A percentile compares a stretch with the other conserved stretches of the same genome.
phyloP scores from a whole-genome alignment of 2,888 invertebrate genomes.

The Drosophila falleni region DNA sequence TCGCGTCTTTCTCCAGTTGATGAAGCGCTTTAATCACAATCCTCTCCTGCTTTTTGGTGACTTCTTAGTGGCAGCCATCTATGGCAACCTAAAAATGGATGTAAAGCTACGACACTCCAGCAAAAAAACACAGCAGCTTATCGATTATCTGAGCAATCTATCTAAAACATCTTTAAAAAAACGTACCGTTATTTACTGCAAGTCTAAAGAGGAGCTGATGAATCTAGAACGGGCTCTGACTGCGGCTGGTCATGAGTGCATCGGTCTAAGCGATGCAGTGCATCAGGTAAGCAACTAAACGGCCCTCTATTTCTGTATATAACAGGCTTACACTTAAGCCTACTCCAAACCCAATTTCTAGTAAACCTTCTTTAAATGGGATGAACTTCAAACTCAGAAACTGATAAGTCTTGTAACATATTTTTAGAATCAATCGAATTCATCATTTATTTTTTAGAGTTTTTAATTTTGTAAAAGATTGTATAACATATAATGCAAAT shows the following conservation, averaged over 20 bases:
- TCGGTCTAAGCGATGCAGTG: not conserved
- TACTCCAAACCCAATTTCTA: not conserved
- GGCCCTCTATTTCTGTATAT: not conserved
- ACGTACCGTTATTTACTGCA: constrained; percentile 57
- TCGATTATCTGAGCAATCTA: constrained; percentile 33
- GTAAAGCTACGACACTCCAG: not conserved
- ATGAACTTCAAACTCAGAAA: too few species aligned
- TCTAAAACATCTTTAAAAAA: not conserved
- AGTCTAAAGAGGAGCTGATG: constrained; percentile 29
- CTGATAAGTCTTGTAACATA: too few species aligned
- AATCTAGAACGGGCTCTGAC: constrained; percentile 4
- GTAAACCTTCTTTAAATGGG: not conserved
- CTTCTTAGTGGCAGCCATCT: constrained; percentile 61
- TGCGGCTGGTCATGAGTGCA: constrained; percentile 1
- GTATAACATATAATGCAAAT: too few species aligned
- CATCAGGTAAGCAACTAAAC: constrained; percentile 12
- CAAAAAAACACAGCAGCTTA: constrained; percentile 34
- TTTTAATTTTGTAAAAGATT: too few species aligned
- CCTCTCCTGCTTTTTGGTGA: constrained; percentile 63
- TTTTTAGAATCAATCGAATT: too few species aligned
- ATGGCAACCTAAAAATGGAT: constrained; percentile 49
- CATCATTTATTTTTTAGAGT: too few species aligned
- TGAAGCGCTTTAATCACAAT: constrained; percentile 10
- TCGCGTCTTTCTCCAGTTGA: constrained; percentile 16
- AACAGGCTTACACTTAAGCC: not conserved